phyloP scores from a whole-genome alignment of 1,140 invertebrate species.

The Scaptomyza montana region DNA sequence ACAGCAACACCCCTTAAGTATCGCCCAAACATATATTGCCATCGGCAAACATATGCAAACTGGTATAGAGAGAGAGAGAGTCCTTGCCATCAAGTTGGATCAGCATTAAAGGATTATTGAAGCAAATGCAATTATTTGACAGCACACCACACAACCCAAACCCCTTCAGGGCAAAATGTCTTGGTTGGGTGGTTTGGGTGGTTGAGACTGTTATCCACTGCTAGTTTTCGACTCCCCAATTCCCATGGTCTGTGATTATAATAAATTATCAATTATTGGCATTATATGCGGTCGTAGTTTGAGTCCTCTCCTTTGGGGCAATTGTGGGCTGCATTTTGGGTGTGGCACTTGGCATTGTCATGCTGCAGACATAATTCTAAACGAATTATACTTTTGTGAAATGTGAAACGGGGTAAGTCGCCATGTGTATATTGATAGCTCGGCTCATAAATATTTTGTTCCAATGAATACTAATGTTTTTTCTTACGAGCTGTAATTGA shows the following conservation, averaged over 20 bases:
- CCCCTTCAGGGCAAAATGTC: conserved; percentile 39
- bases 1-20: conserved; percentile 63
- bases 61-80: conserved; percentile 15
- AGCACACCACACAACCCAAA: conserved; percentile 40
- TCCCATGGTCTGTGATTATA: conserved; percentile 65
- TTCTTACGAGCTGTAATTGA: conserved; percentile 17
- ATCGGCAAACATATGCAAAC: conserved; percentile 53
- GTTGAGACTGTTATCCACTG: not conserved
- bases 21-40: conserved; percentile 13
- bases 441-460: conserved; percentile 25
- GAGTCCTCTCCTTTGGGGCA: conserved; percentile 3
- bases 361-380: conserved; percentile 48
- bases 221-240: conserved; percentile 5
- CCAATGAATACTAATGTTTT: conserved; percentile 42
- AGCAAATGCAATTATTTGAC: conserved; percentile 83
- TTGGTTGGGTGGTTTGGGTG: conserved; percentile 25
- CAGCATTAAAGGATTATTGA: conserved; percentile 83
- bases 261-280: conserved; percentile 82
- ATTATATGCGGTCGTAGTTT: conserved; percentile 58
- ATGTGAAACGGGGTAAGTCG: conserved; percentile 32
- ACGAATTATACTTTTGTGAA: conserved; percentile 38
- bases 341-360: conserved; percentile 33
- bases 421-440: conserved; percentile 6
- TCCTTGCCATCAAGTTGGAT: conserved; percentile 73
- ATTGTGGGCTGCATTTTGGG: conserved; percentile 29